phyloP scores from a whole-genome alignment of 2,888 invertebrate species.

The Rhogogaster chlorosoma region DNA sequence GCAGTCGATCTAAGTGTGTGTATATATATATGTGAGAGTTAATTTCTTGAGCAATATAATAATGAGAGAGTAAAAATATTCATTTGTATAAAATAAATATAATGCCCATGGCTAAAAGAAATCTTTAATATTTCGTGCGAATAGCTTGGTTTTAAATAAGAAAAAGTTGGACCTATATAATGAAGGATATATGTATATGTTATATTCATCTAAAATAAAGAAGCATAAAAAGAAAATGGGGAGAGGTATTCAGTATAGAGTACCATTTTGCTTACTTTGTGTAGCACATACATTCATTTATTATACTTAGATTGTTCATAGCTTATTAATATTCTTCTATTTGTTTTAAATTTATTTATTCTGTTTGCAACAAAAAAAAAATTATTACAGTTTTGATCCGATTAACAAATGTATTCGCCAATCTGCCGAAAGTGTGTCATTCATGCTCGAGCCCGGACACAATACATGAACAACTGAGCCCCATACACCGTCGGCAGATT shows the following conservation, averaged over 20 bases:
- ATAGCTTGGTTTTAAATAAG: not conserved
- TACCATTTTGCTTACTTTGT: constrained; percentile 57
- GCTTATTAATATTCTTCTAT: constrained; percentile 73
- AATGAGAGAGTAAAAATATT: not conserved
- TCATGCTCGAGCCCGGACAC: constrained; percentile 77
- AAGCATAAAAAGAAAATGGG: constrained; percentile 49
- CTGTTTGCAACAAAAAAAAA: constrained; percentile 67
- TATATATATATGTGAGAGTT: no score
- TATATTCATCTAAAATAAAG: constrained; percentile 33
- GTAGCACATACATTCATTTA: constrained; percentile 77
- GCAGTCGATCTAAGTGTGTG: not conserved
- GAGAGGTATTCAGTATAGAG: constrained; percentile 51
- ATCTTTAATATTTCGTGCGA: not conserved
- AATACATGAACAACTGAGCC: constrained; percentile 81
- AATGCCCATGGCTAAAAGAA: not conserved
- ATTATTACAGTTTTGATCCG: constrained; percentile 74
- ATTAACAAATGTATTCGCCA: constrained; percentile 73
- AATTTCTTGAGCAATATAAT: no score
- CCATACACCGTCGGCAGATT: constrained; percentile 79
- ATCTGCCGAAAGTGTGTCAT: constrained; percentile 71
- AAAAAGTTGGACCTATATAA: not conserved
- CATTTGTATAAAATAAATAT: not conserved
- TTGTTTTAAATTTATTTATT: constrained; percentile 59
- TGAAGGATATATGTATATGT: not conserved
- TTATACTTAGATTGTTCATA: constrained; percentile 77